phyloP scores from a whole-genome alignment of 2,888 invertebrate genomes.

The Macrostomum cliftonense region DNA sequence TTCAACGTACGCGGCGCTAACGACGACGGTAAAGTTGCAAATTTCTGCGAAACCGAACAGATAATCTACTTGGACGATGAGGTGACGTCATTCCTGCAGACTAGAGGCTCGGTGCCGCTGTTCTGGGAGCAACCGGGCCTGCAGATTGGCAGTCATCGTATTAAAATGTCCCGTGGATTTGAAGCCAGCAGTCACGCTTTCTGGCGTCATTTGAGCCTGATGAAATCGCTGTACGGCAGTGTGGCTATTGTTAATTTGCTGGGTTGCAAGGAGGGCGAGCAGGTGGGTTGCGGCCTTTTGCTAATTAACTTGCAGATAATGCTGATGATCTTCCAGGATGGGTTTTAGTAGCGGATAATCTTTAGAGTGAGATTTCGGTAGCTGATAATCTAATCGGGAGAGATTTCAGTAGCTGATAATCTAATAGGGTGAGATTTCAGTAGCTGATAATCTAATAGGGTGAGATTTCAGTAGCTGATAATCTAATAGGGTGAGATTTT shows the following conservation, averaged over 20 bases:
- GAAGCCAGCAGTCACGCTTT: conserved; percentile 82
- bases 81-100: conserved; percentile 50
- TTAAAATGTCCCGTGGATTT: conserved; percentile 80
- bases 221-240: conserved; percentile 72
- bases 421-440: too few relatives aligned
- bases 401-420: too few relatives aligned
- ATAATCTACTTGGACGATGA: conserved; percentile 53
- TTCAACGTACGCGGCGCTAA: conserved; percentile 97
- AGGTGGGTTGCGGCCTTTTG: conserved; percentile 43
- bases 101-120: conserved; percentile 83
- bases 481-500: too few relatives aligned
- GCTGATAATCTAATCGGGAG: too few relatives aligned
- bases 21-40: conserved; percentile 95
- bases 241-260: conserved; percentile 77
- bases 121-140: conserved; percentile 99
- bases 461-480: too few relatives aligned
- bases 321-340: too few relatives aligned
- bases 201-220: conserved; percentile 64
- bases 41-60: conserved; percentile 99
- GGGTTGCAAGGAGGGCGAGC: conserved; percentile 84
- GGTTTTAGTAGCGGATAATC: too few relatives aligned
- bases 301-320: too few relatives aligned
- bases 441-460: too few relatives aligned
- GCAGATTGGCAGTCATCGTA: conserved; percentile 87
- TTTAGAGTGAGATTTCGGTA: too few relatives aligned